Evolutionary conservation across 1,140 invertebrate species (phyloP).

Genomic region (Mylabris phalerata): DNA sequence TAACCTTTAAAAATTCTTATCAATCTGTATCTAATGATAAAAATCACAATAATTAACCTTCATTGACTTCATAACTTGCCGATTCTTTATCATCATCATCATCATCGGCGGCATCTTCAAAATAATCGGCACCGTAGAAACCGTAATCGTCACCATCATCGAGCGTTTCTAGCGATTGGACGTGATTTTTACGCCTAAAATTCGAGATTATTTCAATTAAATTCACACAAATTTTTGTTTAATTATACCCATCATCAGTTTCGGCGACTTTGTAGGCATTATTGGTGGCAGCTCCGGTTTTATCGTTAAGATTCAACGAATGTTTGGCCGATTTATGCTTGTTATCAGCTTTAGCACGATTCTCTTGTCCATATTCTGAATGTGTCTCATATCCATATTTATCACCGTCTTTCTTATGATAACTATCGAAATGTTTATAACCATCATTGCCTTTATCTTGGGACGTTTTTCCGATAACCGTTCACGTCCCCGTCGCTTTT

Average conservation of each 20-base stretch:
- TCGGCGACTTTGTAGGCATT: slow-evolving; percentile 30
- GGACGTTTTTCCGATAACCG: slow-evolving; percentile 56
- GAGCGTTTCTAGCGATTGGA: slow-evolving; percentile 15
- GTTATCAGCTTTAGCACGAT: slow-evolving; percentile 33
- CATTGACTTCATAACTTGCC: background rate
- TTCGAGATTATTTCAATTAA: background rate
- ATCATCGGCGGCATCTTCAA: slow-evolving; percentile 4
- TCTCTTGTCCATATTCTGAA: slow-evolving; percentile 51
- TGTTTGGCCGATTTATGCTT: slow-evolving; percentile 22
- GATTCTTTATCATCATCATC: slow-evolving; percentile 2
- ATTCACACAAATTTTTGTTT: background rate
- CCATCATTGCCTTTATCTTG: slow-evolving; percentile 59
- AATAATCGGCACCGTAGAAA: slow-evolving; percentile 19
- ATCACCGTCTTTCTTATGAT: slow-evolving; percentile 63
- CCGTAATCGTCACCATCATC: slow-evolving; percentile 14
- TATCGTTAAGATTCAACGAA: background rate
- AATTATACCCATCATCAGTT: slow-evolving; percentile 28
- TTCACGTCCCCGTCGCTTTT: slow-evolving; percentile 50
- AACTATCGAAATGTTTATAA: slow-evolving; percentile 63
- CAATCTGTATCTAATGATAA: too few relatives aligned
- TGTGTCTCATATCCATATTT: slow-evolving; percentile 62
- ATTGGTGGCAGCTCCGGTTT: slow-evolving; percentile 24
- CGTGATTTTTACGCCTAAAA: slow-evolving; percentile 14
- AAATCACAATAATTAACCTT: too few relatives aligned
- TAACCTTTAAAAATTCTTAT: background rate